phyloP scores from a whole-genome alignment of 1,140 invertebrate genomes.

The Drosophila repletoides region DNA sequence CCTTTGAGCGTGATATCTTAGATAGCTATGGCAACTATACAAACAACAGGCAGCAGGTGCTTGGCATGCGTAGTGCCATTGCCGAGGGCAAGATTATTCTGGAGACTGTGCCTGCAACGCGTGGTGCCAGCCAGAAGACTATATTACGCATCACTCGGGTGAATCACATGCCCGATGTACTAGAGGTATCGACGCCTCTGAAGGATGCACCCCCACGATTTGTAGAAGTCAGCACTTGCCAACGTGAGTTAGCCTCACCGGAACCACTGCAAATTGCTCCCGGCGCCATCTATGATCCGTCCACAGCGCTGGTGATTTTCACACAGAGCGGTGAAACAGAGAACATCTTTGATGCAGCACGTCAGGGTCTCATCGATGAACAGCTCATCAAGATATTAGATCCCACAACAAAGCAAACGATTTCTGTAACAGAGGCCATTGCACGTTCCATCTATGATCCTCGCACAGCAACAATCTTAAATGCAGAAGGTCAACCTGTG shows the following conservation, averaged over 20 bases:
- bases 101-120: slow-evolving; percentile 80
- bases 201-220: slow-evolving; percentile 79
- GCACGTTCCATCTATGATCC: slow-evolving; percentile 89
- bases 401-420: slow-evolving; percentile 87
- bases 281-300: slow-evolving; percentile 89
- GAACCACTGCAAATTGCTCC: slow-evolving; percentile 88
- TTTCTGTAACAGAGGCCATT: slow-evolving; percentile 90
- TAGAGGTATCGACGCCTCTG: slow-evolving; percentile 85
- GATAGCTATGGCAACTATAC: slow-evolving; percentile 90
- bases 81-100: slow-evolving; percentile 86
- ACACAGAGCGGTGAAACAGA: slow-evolving; percentile 87
- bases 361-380: slow-evolving; percentile 86
- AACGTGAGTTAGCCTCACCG: slow-evolving; percentile 83
- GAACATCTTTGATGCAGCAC: slow-evolving; percentile 87
- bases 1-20: slow-evolving; percentile 90
- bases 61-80: slow-evolving; percentile 91
- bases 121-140: slow-evolving; percentile 80
- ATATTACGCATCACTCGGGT: slow-evolving; percentile 70
- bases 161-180: slow-evolving; percentile 85
- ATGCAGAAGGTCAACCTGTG: slow-evolving; percentile 86
- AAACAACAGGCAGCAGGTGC: slow-evolving; percentile 83
- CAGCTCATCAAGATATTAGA: slow-evolving; percentile 90
- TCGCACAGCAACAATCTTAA: slow-evolving; percentile 88
- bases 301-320: slow-evolving; percentile 88
- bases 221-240: slow-evolving; percentile 74